A percentile compares a stretch with the other conserved stretches of the same genome.
These are phyloP conservation scores for Threskiornis aethiopicus DNA, from an alignment of 2,797 vertebrate species.

Conservation along the genomic window DNA sequence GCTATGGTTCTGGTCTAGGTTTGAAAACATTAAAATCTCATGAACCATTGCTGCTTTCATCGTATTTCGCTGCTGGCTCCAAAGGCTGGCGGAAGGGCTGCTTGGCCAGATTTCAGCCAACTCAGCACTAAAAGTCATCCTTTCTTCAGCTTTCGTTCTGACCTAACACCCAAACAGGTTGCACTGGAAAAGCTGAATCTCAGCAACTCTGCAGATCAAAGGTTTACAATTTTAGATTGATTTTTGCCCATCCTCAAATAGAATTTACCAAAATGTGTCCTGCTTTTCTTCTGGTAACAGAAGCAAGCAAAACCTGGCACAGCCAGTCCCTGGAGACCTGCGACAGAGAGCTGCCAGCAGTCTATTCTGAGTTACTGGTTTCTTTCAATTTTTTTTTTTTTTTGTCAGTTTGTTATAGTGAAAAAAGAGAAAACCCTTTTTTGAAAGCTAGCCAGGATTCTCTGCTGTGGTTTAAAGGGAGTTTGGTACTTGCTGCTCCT, in stretches of 20 bases:
- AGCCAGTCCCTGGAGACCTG: not conserved
- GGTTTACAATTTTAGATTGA: not conserved
- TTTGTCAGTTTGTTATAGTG: not conserved
- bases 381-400: not conserved
- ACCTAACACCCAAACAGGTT: not conserved
- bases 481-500: not conserved
- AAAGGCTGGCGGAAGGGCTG: not conserved
- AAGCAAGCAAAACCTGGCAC: not conserved
- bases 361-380: not conserved
- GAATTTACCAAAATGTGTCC: not conserved
- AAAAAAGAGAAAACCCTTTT: not conserved
- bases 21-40: not conserved
- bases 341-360: not conserved
- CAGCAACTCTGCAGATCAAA: not conserved
- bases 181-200: not conserved
- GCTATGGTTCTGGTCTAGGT: not conserved
- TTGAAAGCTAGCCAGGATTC: not conserved
- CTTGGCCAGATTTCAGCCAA: not conserved
- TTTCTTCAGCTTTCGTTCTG: not conserved
- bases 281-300: not conserved
- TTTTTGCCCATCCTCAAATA: not conserved
- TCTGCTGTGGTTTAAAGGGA: not conserved
- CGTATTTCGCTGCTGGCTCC: not conserved
- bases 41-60: not conserved
- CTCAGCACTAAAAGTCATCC: not conserved